phyloP scores from a whole-genome alignment of 2,888 invertebrate genomes.

The Orchesellides sinensis region DNA sequence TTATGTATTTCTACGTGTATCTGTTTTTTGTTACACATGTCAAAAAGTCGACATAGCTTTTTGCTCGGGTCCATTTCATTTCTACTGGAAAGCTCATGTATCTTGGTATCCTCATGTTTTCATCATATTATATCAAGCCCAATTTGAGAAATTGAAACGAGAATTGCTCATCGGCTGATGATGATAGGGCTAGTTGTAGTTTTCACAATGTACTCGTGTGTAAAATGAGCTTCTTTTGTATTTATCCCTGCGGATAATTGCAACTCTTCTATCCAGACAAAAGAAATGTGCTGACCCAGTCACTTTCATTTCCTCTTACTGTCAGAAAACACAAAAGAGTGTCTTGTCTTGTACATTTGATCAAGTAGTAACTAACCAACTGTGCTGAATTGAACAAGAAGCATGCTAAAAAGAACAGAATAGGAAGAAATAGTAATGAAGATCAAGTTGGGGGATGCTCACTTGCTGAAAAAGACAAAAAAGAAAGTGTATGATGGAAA shows the following conservation, averaged over 20 bases:
- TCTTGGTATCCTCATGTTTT: too few species aligned
- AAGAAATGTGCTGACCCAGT: conserved; percentile 17
- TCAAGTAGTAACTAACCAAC: neutral
- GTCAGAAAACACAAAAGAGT: too few species aligned
- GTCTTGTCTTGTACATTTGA: too few species aligned
- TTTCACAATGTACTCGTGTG: neutral
- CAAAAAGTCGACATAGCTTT: conserved; percentile 3
- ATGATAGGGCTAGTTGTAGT: conserved; percentile 6
- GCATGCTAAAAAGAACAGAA: neutral
- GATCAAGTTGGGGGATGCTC: neutral
- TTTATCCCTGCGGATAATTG: neutral
- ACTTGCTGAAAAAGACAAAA: too few species aligned
- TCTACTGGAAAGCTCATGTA: too few species aligned
- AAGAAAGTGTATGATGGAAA: neutral
- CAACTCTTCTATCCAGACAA: neutral
- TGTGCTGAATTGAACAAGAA: neutral
- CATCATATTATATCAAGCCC: too few species aligned
- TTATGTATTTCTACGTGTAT: neutral
- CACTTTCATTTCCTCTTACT: conserved; percentile 9
- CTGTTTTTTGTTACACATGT: conserved; percentile 24
- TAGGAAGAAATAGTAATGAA: neutral
- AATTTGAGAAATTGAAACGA: conserved; percentile 11
- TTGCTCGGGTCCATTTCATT: too few species aligned
- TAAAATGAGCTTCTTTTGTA: neutral
- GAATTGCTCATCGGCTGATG: conserved; percentile 9